These are phyloP conservation scores for Harmothoe impar DNA, from an alignment of 2,888 invertebrate genomes.

Conservation along the genomic window DNA sequence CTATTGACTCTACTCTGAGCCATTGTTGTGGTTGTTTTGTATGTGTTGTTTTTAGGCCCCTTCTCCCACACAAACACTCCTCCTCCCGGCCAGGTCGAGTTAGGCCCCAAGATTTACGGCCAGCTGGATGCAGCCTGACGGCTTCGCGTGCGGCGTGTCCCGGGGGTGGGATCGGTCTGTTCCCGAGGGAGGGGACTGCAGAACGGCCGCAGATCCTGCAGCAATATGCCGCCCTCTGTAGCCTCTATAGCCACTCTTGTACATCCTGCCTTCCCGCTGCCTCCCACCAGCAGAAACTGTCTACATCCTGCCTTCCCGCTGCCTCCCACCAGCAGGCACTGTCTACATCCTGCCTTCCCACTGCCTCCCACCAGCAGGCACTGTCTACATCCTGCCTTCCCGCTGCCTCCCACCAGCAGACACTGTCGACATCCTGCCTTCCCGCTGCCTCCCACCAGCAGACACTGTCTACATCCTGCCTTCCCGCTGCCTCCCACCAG, in stretches of 20 bases:
- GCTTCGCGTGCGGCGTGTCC: slow-evolving; percentile 40
- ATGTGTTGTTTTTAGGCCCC: too few species aligned
- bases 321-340: not conserved
- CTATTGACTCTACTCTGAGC: too few species aligned
- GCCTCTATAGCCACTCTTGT: not conserved
- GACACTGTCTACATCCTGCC: not conserved
- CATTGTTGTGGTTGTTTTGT: too few species aligned
- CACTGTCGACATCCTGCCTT: not conserved
- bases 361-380: not conserved
- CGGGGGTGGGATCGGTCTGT: slow-evolving; percentile 34
- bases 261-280: not conserved
- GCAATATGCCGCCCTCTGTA: slow-evolving; percentile 23
- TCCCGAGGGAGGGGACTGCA: not conserved
- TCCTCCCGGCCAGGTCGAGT: not conserved
- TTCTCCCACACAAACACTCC: not conserved
- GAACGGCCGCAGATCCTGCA: not conserved
- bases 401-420: not conserved
- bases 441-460: not conserved
- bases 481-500: not conserved
- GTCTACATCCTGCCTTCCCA: not conserved
- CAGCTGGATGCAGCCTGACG: slow-evolving; percentile 8
- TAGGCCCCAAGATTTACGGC: slow-evolving; percentile 55
- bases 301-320: not conserved
- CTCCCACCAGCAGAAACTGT: not conserved
- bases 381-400: not conserved